Conservation (phyloP, 2,888 invertebrate species). For the Drosophila melanocephala region DNA sequence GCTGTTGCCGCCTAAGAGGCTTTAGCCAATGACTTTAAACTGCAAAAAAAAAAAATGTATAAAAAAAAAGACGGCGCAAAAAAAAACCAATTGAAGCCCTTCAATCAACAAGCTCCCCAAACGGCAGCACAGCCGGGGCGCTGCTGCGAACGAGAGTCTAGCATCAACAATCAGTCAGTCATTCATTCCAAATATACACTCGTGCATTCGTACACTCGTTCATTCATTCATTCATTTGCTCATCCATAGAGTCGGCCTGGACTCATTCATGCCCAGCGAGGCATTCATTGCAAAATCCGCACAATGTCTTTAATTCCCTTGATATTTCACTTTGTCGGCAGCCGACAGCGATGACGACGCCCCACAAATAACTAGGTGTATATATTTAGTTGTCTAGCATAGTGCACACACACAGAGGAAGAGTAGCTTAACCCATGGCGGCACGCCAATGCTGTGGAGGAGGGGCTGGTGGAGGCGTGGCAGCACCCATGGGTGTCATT, state of each 20-base stretch:
- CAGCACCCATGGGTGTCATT: slow-evolving; percentile 77
- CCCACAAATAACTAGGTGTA: slow-evolving; percentile 82
- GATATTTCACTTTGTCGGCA: slow-evolving; percentile 77
- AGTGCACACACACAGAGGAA: slow-evolving; percentile 36
- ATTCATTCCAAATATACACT: slow-evolving; percentile 36
- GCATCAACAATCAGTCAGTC: slow-evolving; percentile 60
- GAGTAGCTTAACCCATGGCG: slow-evolving; percentile 67
- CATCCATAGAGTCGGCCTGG: slow-evolving; percentile 36
- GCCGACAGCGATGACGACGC: slow-evolving; percentile 51
- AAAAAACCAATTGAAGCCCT: slow-evolving; percentile 60
- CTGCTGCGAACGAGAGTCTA: slow-evolving; percentile 25
- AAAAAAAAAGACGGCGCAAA: slow-evolving; percentile 30
- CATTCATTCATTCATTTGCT: slow-evolving; percentile 47
- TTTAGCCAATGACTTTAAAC: slow-evolving; percentile 38
- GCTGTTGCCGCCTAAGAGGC: slow-evolving; percentile 22
- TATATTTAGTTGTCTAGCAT: slow-evolving; percentile 81
- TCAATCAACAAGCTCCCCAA: slow-evolving; percentile 51
- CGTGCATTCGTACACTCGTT: neutral
- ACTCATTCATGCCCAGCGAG: slow-evolving; percentile 63
- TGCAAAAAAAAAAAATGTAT: slow-evolving; percentile 31
- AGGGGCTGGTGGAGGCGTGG: slow-evolving; percentile 53
- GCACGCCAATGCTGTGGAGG: slow-evolving; percentile 48
- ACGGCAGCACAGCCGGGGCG: slow-evolving; percentile 6
- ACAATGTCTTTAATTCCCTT: slow-evolving; percentile 82
- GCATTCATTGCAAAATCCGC: slow-evolving; percentile 74